phyloP scores from a whole-genome alignment of 2,797 vertebrate genomes.

The Cichlasoma orientale region DNA sequence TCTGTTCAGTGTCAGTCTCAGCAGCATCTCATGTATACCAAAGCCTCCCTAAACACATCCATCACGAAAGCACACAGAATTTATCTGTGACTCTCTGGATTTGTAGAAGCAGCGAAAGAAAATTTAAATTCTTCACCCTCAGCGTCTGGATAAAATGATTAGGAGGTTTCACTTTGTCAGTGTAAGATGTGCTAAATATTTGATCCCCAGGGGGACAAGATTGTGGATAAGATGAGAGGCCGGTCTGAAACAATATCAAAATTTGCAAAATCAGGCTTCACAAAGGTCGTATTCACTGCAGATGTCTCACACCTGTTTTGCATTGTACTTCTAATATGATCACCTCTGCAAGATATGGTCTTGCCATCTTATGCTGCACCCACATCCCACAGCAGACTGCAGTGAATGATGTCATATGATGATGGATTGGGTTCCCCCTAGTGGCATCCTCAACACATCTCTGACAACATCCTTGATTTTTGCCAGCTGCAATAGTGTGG shows the following conservation, averaged over 20 bases:
- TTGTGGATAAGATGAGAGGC: neutral
- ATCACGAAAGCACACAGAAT: conserved; percentile 41
- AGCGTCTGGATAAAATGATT: conserved; percentile 31
- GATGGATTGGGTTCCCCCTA: conserved; percentile 64
- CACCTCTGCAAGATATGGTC: conserved; percentile 32
- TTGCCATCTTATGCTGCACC: conserved; percentile 24
- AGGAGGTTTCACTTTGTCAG: conserved; percentile 2
- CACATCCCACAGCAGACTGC: conserved; percentile 38
- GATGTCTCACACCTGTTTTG: neutral
- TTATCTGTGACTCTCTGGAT: conserved; percentile 28
- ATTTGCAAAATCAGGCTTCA: neutral
- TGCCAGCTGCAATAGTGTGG: neutral
- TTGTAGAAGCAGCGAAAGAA: conserved; percentile 30
- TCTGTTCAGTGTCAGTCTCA: conserved; percentile 61
- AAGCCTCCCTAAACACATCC: conserved; percentile 50
- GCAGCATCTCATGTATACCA: conserved; percentile 45
- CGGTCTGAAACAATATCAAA: neutral
- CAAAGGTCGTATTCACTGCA: neutral
- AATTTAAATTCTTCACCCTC: conserved; percentile 30
- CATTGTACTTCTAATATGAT: conserved; percentile 5
- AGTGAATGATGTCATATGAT: conserved; percentile 31
- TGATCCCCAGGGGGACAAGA: neutral
- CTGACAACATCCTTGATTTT: neutral
- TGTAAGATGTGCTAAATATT: neutral
- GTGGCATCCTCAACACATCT: conserved; percentile 49